Conservation (phyloP, 2,797 vertebrate genomes). For the Coluber constrictor region DNA sequence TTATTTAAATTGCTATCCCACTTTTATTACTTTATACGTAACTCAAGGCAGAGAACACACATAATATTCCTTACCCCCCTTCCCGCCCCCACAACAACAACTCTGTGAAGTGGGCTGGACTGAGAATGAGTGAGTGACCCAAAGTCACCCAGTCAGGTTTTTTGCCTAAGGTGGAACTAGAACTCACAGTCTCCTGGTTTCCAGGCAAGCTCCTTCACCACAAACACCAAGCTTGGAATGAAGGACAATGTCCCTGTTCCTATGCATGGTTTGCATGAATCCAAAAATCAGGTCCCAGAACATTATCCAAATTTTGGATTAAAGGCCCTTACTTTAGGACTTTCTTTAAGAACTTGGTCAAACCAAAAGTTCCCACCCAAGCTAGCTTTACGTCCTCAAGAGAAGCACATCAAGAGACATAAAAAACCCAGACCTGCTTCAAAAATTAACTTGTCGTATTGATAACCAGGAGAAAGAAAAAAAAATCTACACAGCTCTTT, state of each 20-base stretch:
- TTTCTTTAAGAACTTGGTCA: background rate
- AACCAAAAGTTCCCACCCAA: background rate
- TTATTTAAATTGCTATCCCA: no score
- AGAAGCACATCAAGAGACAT: background rate
- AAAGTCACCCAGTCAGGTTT: no score
- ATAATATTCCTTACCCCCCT: no score
- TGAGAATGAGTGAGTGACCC: no score
- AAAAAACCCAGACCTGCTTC: background rate
- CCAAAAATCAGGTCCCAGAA: background rate
- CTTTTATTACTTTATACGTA: no score
- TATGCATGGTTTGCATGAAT: background rate
- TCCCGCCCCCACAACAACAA: no score
- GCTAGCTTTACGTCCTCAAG: background rate
- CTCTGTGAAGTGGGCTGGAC: no score
- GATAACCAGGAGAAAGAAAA: background rate
- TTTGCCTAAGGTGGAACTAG: no score
- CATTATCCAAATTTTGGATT: background rate
- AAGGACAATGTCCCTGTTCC: background rate
- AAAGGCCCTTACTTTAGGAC: background rate
- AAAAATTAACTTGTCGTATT: background rate
- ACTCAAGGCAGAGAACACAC: no score
- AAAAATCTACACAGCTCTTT: background rate
- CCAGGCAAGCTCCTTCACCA: no score
- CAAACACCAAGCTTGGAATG: no score
- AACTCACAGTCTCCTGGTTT: no score